These are phyloP conservation scores for Megaustenia siamemsis DNA, from an alignment of 2,888 invertebrate genomes.

Conservation along the genomic window DNA sequence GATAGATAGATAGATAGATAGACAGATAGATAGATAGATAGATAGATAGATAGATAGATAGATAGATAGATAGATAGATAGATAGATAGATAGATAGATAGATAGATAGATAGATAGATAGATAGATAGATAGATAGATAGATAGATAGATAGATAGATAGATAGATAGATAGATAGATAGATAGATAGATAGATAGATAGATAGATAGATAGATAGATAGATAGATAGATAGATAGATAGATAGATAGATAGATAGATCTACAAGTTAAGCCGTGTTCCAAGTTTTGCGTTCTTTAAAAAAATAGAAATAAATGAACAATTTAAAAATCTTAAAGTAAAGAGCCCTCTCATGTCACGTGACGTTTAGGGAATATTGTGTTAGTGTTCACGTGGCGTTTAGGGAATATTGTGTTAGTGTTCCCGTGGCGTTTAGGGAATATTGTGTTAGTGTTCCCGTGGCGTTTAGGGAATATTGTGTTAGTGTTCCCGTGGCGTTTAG, in stretches of 20 bases:
- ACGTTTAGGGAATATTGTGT: no score
- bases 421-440: no score
- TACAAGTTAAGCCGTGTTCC: no score
- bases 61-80: neutral
- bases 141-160: neutral
- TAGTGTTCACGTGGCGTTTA: no score
- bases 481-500: no score
- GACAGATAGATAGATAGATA: neutral
- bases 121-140: neutral
- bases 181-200: neutral
- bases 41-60: neutral
- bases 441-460: no score
- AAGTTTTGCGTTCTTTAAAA: no score
- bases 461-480: no score
- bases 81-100: neutral
- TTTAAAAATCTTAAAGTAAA: no score
- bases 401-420: no score
- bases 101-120: neutral
- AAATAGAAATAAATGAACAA: no score
- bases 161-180: neutral
- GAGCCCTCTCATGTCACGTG: no score
- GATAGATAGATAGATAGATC: conserved; percentile 12
- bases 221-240: conserved; percentile 7
- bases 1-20: neutral
- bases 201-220: conserved; percentile 4